phyloP scores from a whole-genome alignment of 2,113 vertebrate species.

The Otocyon megalotis region DNA sequence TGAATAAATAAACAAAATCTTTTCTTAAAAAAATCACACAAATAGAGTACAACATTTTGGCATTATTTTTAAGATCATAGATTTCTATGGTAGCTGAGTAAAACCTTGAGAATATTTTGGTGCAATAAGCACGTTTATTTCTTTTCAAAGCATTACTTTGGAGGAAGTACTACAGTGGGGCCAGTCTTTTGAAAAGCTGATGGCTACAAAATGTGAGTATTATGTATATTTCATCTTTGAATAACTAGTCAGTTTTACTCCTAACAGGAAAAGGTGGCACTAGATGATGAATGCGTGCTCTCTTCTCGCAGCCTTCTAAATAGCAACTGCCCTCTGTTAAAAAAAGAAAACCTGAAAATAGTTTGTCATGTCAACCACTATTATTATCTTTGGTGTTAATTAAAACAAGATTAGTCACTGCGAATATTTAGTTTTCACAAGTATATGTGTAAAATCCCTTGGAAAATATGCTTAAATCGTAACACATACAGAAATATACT shows the following conservation, averaged over 20 bases:
- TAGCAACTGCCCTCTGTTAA: not conserved
- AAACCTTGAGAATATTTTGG: not conserved
- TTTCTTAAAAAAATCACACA: not conserved
- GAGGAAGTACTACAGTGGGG: conserved; percentile 84
- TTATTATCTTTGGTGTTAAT: conserved; percentile 66
- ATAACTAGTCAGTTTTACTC: not conserved
- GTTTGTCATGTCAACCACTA: not conserved
- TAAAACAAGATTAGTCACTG: conserved; percentile 74
- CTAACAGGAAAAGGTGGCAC: not conserved
- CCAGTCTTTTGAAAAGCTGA: conserved; percentile 84
- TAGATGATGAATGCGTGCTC: not conserved
- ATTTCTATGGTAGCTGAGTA: not conserved
- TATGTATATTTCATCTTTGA: not conserved
- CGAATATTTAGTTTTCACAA: conserved; percentile 68
- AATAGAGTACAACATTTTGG: not conserved
- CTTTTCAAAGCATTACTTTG: conserved; percentile 79
- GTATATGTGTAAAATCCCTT: conserved; percentile 49
- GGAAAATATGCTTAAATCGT: conserved; percentile 68
- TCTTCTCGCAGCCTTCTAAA: not conserved
- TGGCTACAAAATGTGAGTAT: conserved; percentile 86
- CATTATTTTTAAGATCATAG: not conserved
- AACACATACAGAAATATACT: conserved; percentile 34
- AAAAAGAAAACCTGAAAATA: conserved; percentile 64
- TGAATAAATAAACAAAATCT: no score
- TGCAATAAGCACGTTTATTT: conserved; percentile 9